Conservation (phyloP, 1,140 invertebrate genomes). For the Drosophila persimilis region DNA sequence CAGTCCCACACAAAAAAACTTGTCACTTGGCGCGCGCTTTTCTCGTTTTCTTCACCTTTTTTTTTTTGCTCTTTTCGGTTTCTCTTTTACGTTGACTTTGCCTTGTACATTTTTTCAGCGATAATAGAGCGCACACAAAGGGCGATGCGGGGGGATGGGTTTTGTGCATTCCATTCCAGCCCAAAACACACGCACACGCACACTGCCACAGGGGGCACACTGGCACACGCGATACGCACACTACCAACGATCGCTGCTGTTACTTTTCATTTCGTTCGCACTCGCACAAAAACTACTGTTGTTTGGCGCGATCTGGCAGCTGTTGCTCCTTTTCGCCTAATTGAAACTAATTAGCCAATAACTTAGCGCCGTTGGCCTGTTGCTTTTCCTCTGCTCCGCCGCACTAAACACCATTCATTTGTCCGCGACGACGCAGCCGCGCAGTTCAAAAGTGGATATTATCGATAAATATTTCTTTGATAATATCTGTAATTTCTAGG, state of each 20-base stretch:
- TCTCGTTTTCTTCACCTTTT: slow-evolving; percentile 33
- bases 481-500: too few species aligned
- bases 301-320: slow-evolving; percentile 35
- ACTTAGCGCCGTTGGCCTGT: slow-evolving; percentile 34
- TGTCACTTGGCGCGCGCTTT: slow-evolving; percentile 66
- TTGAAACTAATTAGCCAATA: slow-evolving; percentile 70
- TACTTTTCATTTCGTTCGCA: slow-evolving; percentile 49
- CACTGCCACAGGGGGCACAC: slow-evolving; percentile 23
- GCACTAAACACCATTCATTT: not conserved
- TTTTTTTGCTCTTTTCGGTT: slow-evolving; percentile 27
- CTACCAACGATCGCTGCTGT: slow-evolving; percentile 27
- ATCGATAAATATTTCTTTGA: too few species aligned
- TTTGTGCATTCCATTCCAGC: slow-evolving; percentile 77
- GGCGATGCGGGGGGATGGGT: slow-evolving; percentile 50
- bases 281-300: slow-evolving; percentile 50
- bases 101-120: slow-evolving; percentile 67
- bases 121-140: slow-evolving; percentile 32
- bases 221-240: slow-evolving; percentile 42
- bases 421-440: too few species aligned
- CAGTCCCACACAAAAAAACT: slow-evolving; percentile 41
- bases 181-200: slow-evolving; percentile 49
- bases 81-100: slow-evolving; percentile 59
- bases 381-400: not conserved
- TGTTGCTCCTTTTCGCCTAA: slow-evolving; percentile 50
- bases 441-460: too few species aligned